These are phyloP conservation scores for Emydura subglobosa DNA, from an alignment of 2,113 vertebrate species.

Conservation along the genomic window DNA sequence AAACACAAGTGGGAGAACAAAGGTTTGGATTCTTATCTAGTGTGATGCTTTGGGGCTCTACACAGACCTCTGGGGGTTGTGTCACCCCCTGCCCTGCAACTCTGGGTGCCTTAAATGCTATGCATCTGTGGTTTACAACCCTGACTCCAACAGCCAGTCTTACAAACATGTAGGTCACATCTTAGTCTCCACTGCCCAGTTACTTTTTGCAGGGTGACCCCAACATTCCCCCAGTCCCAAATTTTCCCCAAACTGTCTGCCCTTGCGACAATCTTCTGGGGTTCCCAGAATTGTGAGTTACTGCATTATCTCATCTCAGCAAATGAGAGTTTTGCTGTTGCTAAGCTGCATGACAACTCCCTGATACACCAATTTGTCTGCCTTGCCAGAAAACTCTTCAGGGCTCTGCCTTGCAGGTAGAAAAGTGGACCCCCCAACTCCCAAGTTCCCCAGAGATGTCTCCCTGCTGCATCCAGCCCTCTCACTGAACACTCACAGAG, in stretches of 20 bases:
- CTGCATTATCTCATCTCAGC: background rate
- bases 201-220: no score
- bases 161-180: background rate
- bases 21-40: background rate
- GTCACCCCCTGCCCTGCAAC: no score
- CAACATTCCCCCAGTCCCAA: background rate
- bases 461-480: no score
- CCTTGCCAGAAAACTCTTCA: no score
- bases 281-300: background rate
- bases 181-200: background rate
- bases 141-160: background rate
- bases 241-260: background rate
- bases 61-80: background rate
- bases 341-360: background rate
- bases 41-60: background rate
- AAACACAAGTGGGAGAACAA: background rate
- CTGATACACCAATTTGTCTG: no score
- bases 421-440: no score
- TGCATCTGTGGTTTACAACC: background rate
- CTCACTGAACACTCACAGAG: no score
- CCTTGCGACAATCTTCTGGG: background rate
- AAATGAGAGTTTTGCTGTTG: background rate
- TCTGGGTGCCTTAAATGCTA: background rate
- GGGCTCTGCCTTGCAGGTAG: no score
- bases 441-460: no score